Evolutionary conservation across 2,113 vertebrate genomes (phyloP).

Genomic region (Seriola aureovittata): DNA sequence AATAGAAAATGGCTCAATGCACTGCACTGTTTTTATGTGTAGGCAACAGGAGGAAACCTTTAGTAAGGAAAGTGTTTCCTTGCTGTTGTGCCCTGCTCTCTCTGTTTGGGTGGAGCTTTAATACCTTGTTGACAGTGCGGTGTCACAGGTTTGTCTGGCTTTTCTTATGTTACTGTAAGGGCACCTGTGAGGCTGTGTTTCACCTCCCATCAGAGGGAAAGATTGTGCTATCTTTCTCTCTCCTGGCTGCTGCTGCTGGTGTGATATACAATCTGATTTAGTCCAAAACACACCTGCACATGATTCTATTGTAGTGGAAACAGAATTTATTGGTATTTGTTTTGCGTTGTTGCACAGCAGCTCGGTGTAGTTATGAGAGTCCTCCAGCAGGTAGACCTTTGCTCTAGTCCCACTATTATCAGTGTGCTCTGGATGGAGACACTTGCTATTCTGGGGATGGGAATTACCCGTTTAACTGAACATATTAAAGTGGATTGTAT

Average conservation of each 20-base stretch:
- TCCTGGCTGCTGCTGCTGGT: not conserved
- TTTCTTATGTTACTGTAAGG: not conserved
- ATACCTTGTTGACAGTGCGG: not conserved
- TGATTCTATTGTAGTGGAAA: not conserved
- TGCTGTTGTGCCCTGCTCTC: constrained; percentile 17
- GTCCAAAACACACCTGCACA: not conserved
- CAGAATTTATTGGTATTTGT: not conserved
- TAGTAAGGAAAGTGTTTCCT: not conserved
- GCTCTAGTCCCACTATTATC: not conserved
- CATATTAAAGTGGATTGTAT: not conserved
- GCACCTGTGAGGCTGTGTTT: not conserved
- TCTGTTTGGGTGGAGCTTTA: constrained; percentile 43
- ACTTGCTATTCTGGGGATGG: not conserved
- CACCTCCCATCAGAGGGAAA: not conserved
- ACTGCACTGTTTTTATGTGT: not conserved
- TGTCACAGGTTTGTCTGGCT: constrained; percentile 45
- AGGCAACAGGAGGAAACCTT: not conserved
- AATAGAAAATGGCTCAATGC: not conserved
- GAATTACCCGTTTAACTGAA: not conserved
- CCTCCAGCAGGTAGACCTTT: not conserved
- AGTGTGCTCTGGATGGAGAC: not conserved
- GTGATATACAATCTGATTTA: not conserved
- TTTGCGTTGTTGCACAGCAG: not conserved
- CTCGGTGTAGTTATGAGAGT: constrained; percentile 12
- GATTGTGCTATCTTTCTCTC: not conserved